Percentiles rank a stretch among this genome's conserved stretches.
These are phyloP conservation scores for Litocranius walleri DNA, from an alignment of 2,113 vertebrate species.

Conservation along the genomic window DNA sequence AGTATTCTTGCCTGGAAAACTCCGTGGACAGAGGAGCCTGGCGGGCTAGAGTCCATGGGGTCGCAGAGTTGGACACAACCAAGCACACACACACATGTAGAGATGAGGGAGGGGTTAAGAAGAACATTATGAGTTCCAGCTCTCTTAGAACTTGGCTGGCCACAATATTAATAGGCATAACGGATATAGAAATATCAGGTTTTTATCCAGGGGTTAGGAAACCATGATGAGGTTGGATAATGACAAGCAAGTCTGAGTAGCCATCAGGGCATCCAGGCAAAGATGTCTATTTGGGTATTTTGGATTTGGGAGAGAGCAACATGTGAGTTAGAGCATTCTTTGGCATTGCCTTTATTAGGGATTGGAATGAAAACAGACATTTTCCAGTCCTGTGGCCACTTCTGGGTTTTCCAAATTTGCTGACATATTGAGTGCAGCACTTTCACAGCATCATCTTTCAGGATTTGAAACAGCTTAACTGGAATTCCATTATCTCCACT, in stretches of 20 bases:
- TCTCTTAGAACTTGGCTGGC: neutral
- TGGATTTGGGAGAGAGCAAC: neutral
- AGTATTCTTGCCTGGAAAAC: neutral
- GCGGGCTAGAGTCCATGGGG: rapidly evolving
- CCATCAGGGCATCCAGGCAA: neutral
- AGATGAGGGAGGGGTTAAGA: neutral
- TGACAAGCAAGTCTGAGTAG: neutral
- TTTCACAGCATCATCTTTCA: no score
- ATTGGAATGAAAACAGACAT: no score
- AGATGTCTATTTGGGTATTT: neutral
- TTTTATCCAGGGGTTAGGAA: neutral
- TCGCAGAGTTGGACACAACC: neutral
- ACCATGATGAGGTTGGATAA: neutral
- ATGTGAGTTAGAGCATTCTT: neutral
- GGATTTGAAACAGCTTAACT: no score
- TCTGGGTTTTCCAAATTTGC: no score
- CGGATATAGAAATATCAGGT: neutral
- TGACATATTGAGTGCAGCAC: no score
- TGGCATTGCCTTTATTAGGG: no score
- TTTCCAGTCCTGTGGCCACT: no score
- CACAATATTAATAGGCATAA: neutral
- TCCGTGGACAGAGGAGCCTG: neutral
- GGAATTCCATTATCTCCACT: no score
- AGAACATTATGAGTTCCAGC: neutral
- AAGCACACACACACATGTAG: neutral